Evolutionary conservation across 2,797 vertebrate species (phyloP), one percentile per base, ranked within the genome.

Genomic region (Dicrostonyx torquatus): DNA sequence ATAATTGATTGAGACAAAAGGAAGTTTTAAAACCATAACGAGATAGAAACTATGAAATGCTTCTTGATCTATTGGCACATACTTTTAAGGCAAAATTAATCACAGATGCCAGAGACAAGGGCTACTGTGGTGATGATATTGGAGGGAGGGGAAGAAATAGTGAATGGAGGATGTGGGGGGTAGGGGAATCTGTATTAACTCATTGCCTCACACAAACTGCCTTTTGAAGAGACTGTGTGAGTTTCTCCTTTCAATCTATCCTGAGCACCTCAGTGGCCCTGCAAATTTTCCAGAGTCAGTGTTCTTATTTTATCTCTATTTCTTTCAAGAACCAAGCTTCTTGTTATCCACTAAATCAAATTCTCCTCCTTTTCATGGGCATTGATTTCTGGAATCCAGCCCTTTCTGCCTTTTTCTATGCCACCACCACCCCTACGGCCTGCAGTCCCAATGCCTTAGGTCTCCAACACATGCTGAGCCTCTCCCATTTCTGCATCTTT

Each of bases 31-130:
- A 95, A 79, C 53, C 91, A 79, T 91, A 95, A 96, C 43, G 84
- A 97, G 48, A 43, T 37, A 90, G 91, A 94, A 97, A 97, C 97
- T 97, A 96, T 96, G 89, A 94, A 97, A 95, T 84, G 66, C 20
- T 43, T 53, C 29, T 97, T 80, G 86, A 95, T 85, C 91, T 94
- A 75, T 96, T 87, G 91, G 15, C 87, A 93, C 93, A 96, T 90
- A 97, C 95, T 95, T 96, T 97, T 91, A 96, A 95, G 89, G 92
- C 48, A 96, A 70, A 94, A 96, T 97, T 89, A 95, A 97, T 97
- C 85, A 93, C 8, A 78, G 66, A 76, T 88, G 66, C 91, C 62
- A 70, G 80, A 95, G 84, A 64, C 93, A 76, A 87, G 60, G 60
- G 53, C 91, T 68, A 8, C 34, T 68, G 24, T 22, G 26, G 79